Evolutionary conservation across 2,113 vertebrate genomes (phyloP).

Genomic region (Ictalurus furcatus): DNA sequence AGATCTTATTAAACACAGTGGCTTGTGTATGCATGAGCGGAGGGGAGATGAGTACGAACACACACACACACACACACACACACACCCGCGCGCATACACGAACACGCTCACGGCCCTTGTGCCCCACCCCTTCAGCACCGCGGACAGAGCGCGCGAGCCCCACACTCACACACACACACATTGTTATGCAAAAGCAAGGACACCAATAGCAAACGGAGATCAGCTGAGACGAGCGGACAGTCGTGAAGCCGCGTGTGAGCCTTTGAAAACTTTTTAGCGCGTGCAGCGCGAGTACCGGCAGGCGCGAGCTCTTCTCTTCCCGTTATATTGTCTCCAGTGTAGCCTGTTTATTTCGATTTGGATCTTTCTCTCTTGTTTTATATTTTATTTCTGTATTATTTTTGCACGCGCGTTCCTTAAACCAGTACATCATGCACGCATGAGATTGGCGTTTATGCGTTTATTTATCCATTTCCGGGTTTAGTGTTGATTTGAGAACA

Average conservation of each 20-base stretch:
- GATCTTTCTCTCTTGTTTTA: background rate
- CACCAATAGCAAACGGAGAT: slow-evolving; percentile 55
- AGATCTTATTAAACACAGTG: background rate
- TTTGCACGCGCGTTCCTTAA: too few relatives aligned
- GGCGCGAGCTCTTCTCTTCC: background rate
- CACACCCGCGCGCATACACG: background rate
- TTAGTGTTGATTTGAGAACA: background rate
- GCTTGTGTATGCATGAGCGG: background rate
- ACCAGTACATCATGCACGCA: background rate
- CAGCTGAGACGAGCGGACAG: slow-evolving; percentile 65
- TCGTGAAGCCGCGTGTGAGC: slow-evolving; percentile 29
- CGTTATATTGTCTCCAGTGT: background rate
- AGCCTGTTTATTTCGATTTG: background rate
- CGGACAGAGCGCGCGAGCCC: slow-evolving; percentile 43
- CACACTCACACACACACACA: slow-evolving; percentile 31
- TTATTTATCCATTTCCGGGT: background rate
- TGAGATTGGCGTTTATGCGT: background rate
- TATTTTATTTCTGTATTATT: too few relatives aligned
- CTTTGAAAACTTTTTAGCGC: slow-evolving; percentile 52
- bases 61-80: slow-evolving; percentile 12
- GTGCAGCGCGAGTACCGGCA: slow-evolving; percentile 14
- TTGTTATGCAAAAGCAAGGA: slow-evolving; percentile 55
- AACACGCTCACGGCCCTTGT: background rate
- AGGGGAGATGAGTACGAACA: background rate
- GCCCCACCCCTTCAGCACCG: slow-evolving; percentile 54